Evolutionary conservation across 2,888 invertebrate genomes (phyloP).

Genomic region (Lamellibrachia columna): DNA sequence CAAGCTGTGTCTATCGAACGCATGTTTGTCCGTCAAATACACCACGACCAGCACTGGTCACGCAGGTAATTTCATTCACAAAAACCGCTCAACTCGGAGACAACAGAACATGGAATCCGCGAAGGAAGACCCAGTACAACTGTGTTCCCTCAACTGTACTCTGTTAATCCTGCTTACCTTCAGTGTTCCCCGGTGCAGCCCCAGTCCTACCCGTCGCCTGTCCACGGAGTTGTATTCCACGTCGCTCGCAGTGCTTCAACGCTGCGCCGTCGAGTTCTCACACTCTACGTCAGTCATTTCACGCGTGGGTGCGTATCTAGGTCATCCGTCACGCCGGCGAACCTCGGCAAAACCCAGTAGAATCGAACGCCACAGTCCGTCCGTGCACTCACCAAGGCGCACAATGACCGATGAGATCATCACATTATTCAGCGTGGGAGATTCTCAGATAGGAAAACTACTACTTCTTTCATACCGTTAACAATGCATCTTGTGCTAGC

Average conservation of each 20-base stretch:
- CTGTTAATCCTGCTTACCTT: neutral
- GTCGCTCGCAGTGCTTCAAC: neutral
- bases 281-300: neutral
- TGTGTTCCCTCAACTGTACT: neutral
- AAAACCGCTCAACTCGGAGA: neutral
- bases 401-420: neutral
- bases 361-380: neutral
- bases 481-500: neutral
- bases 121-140: neutral
- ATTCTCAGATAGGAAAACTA: neutral
- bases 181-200: neutral
- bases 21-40: neutral
- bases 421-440: neutral
- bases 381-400: neutral
- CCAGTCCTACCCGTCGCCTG: neutral
- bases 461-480: neutral
- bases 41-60: neutral
- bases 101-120: neutral
- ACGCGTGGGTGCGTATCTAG: neutral
- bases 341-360: slow-evolving; percentile 9
- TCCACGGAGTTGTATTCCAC: neutral
- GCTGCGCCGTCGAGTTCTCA: neutral
- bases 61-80: neutral
- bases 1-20: neutral
- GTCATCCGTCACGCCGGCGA: neutral